Evolutionary conservation across 2,797 vertebrate genomes (phyloP), one percentile per base, ranked within the genome.

Genomic region (Sebastolobus alascanus): DNA sequence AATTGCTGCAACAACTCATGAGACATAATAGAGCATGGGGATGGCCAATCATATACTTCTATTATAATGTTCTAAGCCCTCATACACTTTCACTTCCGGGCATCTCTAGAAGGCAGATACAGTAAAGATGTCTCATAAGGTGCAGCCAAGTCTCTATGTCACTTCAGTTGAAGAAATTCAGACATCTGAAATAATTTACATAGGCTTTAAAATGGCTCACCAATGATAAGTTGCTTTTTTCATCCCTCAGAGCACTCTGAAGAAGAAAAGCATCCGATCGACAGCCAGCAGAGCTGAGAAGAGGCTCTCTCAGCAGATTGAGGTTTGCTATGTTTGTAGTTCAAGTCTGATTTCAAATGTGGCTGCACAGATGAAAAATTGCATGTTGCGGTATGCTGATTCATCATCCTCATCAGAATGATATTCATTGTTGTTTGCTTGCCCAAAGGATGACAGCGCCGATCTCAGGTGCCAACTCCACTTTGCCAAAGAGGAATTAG

Each of bases 401-500:
- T 56, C 14, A 12, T 74, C 22, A 43, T 40, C n/a, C n/a, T 60
- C 1, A 1, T 50, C 55, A 37, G 22, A 31, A 6, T 58, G 8
- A 73, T 35, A 37, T 33, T 67, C 4, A 29, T 13, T 55, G 18
- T 77, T 66, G 29, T 80, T 58, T 77, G 31, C 83, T 72, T 83
- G 3, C 69, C 66, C 7, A 69, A 66, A 99, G 98, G 99, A 99
- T 90, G 99, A 99, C 96, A 98, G 95, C 0, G 94, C 96, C 0
- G 99, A 99, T 89, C 95, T 99, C 54, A 97, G 97, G 93, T 99
- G 98, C 93, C 99, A 99, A 88, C 95, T 99, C 73, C 97, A 99
- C 92, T 99, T 99, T 78, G 98, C 98, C 72, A 99, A 99, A 95
- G 98, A 99, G 83, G 99, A 99, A 91, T 97, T 98, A 0, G 95